A percentile compares a stretch with the other conserved stretches of the same genome.
These are phyloP conservation scores for Acropternis orthonyx DNA, from an alignment of 2,797 vertebrate species.

Conservation along the genomic window DNA sequence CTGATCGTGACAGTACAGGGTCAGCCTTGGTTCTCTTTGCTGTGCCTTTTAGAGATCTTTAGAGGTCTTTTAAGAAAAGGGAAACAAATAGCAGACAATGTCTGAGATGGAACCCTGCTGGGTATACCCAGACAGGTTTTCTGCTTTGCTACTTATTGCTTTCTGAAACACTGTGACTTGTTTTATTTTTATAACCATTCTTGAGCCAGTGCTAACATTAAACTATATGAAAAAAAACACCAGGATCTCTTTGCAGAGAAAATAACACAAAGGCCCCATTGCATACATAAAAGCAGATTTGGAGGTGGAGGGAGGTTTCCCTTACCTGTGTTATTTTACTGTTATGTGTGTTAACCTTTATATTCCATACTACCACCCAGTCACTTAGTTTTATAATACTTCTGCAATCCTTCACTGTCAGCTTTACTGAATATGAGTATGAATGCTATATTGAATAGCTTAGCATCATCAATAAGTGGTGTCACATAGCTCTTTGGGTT, in stretches of 20 bases:
- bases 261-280: background rate
- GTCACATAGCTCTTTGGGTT: background rate
- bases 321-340: background rate
- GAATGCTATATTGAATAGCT: background rate
- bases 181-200: background rate
- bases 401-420: background rate
- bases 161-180: background rate
- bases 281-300: background rate
- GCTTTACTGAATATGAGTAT: background rate
- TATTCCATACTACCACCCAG: background rate
- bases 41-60: background rate
- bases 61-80: background rate
- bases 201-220: background rate
- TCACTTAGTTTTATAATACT: background rate
- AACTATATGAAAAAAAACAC: background rate
- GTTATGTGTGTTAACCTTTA: background rate
- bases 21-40: background rate
- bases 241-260: background rate
- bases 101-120: background rate
- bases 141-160: background rate
- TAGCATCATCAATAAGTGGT: background rate
- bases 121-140: background rate
- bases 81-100: background rate
- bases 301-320: background rate
- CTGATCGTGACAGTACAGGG: background rate